Evolutionary conservation across 2,113 vertebrate genomes (phyloP), one percentile per base, ranked within the genome.

Genomic region (Neoarius graeffei): DNA sequence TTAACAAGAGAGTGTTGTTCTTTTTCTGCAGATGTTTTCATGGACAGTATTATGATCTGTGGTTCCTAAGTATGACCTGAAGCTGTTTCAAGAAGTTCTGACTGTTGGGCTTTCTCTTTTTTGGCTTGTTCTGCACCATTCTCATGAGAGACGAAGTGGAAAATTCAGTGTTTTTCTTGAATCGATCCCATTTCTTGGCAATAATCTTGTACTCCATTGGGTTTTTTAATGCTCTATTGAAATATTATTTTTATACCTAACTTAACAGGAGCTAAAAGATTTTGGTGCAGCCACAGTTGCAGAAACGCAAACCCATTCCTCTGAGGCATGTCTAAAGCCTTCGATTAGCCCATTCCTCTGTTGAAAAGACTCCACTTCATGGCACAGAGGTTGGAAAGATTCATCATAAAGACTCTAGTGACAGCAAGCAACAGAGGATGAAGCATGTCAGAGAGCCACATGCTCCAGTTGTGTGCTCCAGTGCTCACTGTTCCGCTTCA

Each of bases 91-190:
- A 35, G 59, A 50, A 83, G 23, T 85, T 52, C 23, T 35, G 13
- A 50, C 50, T 81, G 25, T 74, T 48, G 30, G 23, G 30, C 30
- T 4, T 42, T 73, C 9, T 74, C 6, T 35, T 7, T 7, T 15
- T 42, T 23, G 54, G 30, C 30, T 13, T 54, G 48, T 25, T 89
- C 86, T 81, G 13, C 74, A 62, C 50, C 5, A 79, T 81, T 83
- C 62, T 60, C 71, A 80, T 23, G 62, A 73, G n/a, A 17, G 66
- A 86, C 56, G n/a, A 27, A 80, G 7, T 86, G 79, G 52, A 83
- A 77, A 82, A 50, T 81, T 59, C 48, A 74, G 20, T 57, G 50
- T 85, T 85, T 87, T 79, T 54, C 15, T 84, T 73, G 57, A 71
- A 73, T 23, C n/a, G 19, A 10, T 10, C n/a, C 50, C 64, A 20